Base-by-base conservation (phyloP, 1,140 invertebrate species). In the Camponotus pennsylvanicus region DNA sequence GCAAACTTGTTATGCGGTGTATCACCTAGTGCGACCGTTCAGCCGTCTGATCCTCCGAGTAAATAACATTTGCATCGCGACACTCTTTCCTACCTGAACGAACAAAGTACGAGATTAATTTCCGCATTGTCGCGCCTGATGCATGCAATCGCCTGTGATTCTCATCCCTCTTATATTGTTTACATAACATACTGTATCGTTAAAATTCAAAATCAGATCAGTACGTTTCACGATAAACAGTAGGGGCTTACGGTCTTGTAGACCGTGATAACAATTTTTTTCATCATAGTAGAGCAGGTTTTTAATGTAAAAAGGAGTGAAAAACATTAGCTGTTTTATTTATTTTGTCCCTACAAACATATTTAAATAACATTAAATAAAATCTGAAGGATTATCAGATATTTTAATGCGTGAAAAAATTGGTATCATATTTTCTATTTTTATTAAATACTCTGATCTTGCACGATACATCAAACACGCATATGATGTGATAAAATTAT, bases 81-180 rank as follows among this genome's bases (percentile, higher is more conserved):
- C 79, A 83, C 69, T 69, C 73, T 83, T 83, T 73, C 69, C 40
- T 83, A 83, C 79, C 79, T 73, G 79, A 83, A n/a, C 69, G 79
- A 75, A 40, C 79, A 83, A 83, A 83, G 79, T 73, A 55, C 69
- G 55, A 61, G 67, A 83, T 83, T 83, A 83, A 83, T 83, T 83
- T 83, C 79, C 79, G 55, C 79, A 83, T 83, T 83, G 63, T 75
- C 32, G 69, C 79, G 69, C 27, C 45, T 55, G 77, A 70, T 83
- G 57, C 79, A 83, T 61, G 69, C 79, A n/a, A 61, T 73, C 55
- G 69, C 69, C 69, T 61, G 55, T 49, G 40, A 73, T 61, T 83
- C 70, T 49, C 69, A 49, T 73, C 79, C 55, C 79, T 73, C 27
- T 73, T 73, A 83, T 40, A 83, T 83, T 83, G 79, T 83, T 83